phyloP scores from a whole-genome alignment of 2,113 vertebrate genomes.

The Pundamilia nyererei region DNA sequence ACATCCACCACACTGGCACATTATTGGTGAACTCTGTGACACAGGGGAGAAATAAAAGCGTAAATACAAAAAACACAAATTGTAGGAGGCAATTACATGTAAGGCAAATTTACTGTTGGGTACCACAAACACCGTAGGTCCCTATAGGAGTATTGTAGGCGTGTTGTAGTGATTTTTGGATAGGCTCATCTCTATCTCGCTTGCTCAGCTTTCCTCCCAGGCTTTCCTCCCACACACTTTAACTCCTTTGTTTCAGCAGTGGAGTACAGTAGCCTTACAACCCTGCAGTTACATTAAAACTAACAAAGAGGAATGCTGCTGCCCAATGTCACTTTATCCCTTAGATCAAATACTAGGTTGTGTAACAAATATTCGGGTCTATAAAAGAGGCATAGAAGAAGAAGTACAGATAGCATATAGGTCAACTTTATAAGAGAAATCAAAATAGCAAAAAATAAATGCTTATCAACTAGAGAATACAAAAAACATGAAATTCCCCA shows the following conservation, averaged over 20 bases:
- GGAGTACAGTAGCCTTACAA: conserved; percentile 21
- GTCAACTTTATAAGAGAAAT: background rate
- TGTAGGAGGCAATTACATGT: background rate
- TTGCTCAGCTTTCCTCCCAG: background rate
- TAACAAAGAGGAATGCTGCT: background rate
- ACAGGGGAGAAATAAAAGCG: background rate
- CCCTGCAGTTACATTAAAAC: background rate
- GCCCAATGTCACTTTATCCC: background rate
- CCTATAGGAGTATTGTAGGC: conserved; percentile 12
- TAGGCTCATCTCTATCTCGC: background rate
- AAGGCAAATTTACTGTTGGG: background rate
- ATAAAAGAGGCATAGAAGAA: background rate
- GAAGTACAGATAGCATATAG: background rate
- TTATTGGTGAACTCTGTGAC: background rate
- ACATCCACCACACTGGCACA: background rate
- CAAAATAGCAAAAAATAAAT: background rate
- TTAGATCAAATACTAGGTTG: background rate
- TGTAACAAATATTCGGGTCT: background rate
- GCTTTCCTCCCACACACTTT: conserved; percentile 45
- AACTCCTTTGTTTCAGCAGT: conserved; percentile 37
- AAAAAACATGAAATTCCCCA: background rate
- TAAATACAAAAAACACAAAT: background rate
- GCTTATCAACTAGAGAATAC: background rate
- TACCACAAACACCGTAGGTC: background rate
- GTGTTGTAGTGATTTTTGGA: conserved; percentile 39